Evolutionary conservation across 2,888 invertebrate species (phyloP).

Genomic region (Nephrotoma appendiculata): DNA sequence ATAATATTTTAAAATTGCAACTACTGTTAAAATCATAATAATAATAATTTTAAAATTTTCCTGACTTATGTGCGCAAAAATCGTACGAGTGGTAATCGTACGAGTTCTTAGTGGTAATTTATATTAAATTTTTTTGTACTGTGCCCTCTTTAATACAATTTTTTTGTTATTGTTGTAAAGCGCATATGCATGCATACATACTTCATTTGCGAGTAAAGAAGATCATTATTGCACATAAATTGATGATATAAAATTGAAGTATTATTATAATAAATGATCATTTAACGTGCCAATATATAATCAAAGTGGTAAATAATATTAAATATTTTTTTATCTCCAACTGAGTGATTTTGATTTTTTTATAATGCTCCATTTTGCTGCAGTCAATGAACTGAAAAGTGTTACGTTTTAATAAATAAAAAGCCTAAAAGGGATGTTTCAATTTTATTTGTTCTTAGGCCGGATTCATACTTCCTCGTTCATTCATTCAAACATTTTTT

Average conservation of each 20-base stretch:
- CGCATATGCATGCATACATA: background rate
- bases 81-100: too few species aligned
- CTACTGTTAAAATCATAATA: background rate
- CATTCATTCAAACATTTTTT: too few species aligned
- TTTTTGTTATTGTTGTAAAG: background rate
- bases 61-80: background rate
- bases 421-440: background rate
- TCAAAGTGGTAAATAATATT: background rate
- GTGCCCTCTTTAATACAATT: background rate
- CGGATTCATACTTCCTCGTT: too few species aligned
- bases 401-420: background rate
- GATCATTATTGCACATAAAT: background rate
- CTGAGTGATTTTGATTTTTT: background rate
- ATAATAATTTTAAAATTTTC: background rate
- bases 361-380: background rate
- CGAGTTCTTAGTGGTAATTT: background rate
- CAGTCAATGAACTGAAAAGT: background rate
- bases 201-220: background rate
- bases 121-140: background rate
- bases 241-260: conserved; percentile 5
- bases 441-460: background rate
- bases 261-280: conserved; percentile 6
- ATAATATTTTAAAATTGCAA: background rate
- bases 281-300: conserved; percentile 1
- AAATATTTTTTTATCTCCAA: background rate